A percentile compares a stretch with the other conserved stretches of the same genome.
phyloP scores from a whole-genome alignment of 2,113 vertebrate genomes.

The Megaleporinus macrocephalus region DNA sequence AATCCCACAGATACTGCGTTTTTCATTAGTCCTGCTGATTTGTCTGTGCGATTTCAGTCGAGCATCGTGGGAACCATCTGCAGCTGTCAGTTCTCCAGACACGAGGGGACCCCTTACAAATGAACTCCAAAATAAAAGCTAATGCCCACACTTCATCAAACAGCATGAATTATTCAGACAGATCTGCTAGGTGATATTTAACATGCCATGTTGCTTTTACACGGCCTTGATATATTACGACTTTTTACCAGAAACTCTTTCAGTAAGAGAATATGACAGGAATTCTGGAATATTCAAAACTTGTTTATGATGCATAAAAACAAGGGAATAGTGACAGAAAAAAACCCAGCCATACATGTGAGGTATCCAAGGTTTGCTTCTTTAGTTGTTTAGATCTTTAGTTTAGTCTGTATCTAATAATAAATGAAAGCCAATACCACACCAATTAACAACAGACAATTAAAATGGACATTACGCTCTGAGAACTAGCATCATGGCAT shows the following conservation, averaged over 20 bases:
- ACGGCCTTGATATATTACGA: constrained; percentile 18
- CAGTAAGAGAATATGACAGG: not conserved
- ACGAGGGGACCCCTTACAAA: constrained; percentile 29
- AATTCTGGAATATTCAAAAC: too few relatives aligned
- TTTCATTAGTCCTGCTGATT: constrained; percentile 42
- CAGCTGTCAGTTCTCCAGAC: constrained; percentile 8
- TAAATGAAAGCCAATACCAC: too few relatives aligned
- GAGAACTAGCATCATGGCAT: too few relatives aligned
- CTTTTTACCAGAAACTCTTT: not conserved
- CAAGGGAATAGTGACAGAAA: too few relatives aligned
- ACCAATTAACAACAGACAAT: too few relatives aligned
- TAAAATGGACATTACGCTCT: too few relatives aligned
- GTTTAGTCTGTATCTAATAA: too few relatives aligned
- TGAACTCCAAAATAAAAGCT: constrained; percentile 24
- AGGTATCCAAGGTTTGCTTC: too few relatives aligned
- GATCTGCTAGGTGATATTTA: constrained; percentile 21
- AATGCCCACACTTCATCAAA: constrained; percentile 39
- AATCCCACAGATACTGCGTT: not conserved
- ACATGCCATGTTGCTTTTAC: constrained; percentile 21
- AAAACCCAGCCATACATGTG: not conserved
- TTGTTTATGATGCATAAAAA: too few relatives aligned
- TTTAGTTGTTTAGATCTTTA: too few relatives aligned
- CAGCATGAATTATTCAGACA: constrained; percentile 37
- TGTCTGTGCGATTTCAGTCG: constrained; percentile 44
- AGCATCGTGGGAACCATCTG: constrained; percentile 40